These are phyloP conservation scores for Odontocerum albicorne DNA, from an alignment of 2,888 invertebrate species.

Conservation along the genomic window DNA sequence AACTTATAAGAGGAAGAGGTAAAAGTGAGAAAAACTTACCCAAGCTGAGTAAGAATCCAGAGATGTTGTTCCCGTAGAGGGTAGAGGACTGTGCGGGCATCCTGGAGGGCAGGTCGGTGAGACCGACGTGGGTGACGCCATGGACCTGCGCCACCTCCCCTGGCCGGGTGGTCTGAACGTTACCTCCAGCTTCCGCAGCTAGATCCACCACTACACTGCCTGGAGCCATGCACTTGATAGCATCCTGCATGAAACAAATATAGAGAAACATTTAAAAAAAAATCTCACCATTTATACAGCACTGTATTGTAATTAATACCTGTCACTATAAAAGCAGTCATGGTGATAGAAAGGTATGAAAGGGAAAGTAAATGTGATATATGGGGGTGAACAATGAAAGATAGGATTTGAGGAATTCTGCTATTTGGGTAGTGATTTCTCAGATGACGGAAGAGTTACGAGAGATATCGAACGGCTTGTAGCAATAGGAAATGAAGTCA, in stretches of 20 bases:
- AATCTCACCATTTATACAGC: not conserved
- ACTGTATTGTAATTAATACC: too few species aligned
- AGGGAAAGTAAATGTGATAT: too few species aligned
- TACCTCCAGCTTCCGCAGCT: constrained; percentile 88
- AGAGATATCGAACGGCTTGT: too few species aligned
- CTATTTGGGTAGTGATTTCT: too few species aligned
- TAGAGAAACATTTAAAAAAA: not conserved
- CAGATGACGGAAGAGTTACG: too few species aligned
- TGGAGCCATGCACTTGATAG: constrained; percentile 79
- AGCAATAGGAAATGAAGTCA: too few species aligned
- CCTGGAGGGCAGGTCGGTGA: constrained; percentile 82
- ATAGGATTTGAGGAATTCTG: too few species aligned
- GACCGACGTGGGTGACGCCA: constrained; percentile 82
- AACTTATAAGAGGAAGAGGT: too few species aligned
- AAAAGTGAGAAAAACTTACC: constrained; percentile 60
- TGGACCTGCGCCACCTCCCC: constrained; percentile 74
- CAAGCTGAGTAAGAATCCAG: constrained; percentile 80
- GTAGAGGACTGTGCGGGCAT: constrained; percentile 86
- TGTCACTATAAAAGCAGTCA: too few species aligned
- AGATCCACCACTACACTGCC: constrained; percentile 89
- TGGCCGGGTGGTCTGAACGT: constrained; percentile 78
- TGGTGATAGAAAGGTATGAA: too few species aligned
- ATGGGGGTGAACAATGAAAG: too few species aligned
- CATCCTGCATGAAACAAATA: constrained; percentile 56
- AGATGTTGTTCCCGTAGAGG: constrained; percentile 88